Conservation (phyloP, 2,888 invertebrate species). For the Serrognathus titanus region DNA sequence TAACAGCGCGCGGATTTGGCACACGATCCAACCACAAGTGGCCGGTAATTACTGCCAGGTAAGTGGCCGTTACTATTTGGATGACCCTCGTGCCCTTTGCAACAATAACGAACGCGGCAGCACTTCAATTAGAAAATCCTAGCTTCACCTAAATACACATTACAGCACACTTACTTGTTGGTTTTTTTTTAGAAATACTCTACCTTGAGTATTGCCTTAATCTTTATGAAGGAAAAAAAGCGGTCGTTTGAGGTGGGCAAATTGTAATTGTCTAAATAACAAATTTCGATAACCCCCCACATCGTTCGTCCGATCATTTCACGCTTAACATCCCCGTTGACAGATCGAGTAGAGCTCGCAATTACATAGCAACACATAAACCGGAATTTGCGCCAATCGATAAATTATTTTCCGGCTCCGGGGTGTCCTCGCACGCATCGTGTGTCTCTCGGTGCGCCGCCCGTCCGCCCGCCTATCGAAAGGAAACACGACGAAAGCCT, state of each 20-base stretch:
- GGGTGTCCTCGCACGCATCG: background rate
- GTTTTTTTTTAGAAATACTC: too few relatives aligned
- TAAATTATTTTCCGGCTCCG: background rate
- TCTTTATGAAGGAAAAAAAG: too few relatives aligned
- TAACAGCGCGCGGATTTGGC: background rate
- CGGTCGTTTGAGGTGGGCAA: too few relatives aligned
- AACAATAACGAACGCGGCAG: background rate
- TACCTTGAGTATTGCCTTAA: too few relatives aligned
- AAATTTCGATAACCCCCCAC: too few relatives aligned
- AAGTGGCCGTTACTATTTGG: background rate
- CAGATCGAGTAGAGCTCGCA: conserved; percentile 21
- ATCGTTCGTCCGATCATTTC: conserved; percentile 15
- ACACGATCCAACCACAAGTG: background rate
- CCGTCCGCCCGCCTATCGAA: conserved; percentile 6
- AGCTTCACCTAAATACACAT: too few relatives aligned
- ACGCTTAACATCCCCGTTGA: conserved; percentile 21
- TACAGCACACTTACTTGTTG: too few relatives aligned
- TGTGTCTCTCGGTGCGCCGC: conserved; percentile 4
- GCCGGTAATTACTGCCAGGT: background rate
- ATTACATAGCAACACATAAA: conserved; percentile 19
- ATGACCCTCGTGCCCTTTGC: background rate
- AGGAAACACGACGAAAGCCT: conserved; percentile 1
- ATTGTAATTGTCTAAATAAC: too few relatives aligned
- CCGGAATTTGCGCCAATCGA: too few relatives aligned
- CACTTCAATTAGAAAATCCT: background rate